Conservation (phyloP, 2,797 vertebrate species). For the Danio jaintianensis region DNA sequence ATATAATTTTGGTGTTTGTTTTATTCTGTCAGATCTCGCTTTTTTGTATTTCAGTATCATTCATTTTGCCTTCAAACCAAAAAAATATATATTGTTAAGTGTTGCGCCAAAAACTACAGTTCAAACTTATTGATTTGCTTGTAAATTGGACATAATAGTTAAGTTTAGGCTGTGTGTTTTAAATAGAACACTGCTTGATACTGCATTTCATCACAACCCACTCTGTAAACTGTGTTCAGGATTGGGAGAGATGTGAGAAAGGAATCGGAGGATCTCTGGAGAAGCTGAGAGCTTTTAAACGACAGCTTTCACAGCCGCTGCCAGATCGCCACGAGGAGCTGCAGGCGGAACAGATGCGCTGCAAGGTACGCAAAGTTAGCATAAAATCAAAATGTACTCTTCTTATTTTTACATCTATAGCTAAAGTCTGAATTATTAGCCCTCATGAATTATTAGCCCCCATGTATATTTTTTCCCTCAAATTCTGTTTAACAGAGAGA, state of each 20-base stretch:
- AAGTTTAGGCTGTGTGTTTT: not conserved
- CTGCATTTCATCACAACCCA: not conserved
- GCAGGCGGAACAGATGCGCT: slow-evolving; percentile 91
- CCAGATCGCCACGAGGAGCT: slow-evolving; percentile 95
- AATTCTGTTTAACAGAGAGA: no score
- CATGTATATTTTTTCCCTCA: no score
- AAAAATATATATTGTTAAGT: not conserved
- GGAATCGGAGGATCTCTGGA: slow-evolving; percentile 90
- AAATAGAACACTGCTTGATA: not conserved
- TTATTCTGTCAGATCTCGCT: not conserved
- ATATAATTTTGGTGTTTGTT: not conserved
- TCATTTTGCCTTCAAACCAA: not conserved
- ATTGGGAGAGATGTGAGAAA: slow-evolving; percentile 94
- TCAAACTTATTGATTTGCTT: not conserved
- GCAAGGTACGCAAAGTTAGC: slow-evolving; percentile 83
- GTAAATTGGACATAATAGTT: not conserved
- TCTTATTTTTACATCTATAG: no score
- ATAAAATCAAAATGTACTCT: no score
- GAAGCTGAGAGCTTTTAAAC: slow-evolving; percentile 92
- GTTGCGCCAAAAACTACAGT: not conserved
- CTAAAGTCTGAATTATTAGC: no score
- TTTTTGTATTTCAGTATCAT: not conserved
- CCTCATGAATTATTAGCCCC: no score
- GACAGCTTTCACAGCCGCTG: slow-evolving; percentile 86
- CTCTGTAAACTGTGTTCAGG: slow-evolving; percentile 74